A percentile compares a stretch with the other conserved stretches of the same genome.
Evolutionary conservation across 1,140 invertebrate genomes (phyloP).

Genomic region (Yoshiicerus persimilis): DNA sequence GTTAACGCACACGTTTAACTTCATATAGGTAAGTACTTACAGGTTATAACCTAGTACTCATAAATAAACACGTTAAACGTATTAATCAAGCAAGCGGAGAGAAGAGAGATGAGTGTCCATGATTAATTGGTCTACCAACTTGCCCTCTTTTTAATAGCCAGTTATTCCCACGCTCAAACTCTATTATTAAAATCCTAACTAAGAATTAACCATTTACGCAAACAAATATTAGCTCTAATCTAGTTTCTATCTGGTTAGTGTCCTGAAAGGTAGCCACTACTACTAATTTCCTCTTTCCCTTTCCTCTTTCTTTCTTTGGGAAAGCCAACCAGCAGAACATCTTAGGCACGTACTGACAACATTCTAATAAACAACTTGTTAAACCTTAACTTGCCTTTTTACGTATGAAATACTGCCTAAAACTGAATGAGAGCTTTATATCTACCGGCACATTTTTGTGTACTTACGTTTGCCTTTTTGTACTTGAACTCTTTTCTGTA

Average conservation of each 20-base stretch:
- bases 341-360: not conserved
- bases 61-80: no score
- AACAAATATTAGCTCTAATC: slow-evolving; percentile 22
- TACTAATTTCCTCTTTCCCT: slow-evolving; percentile 14
- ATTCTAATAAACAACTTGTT: not conserved
- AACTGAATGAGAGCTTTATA: no score
- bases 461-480: no score
- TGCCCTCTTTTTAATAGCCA: slow-evolving; percentile 5
- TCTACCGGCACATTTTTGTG: no score
- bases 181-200: slow-evolving; percentile 14
- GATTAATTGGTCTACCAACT: not conserved
- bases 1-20: no score
- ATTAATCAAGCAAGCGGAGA: not conserved
- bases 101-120: not conserved
- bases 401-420: no score
- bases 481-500: no score
- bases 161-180: slow-evolving; percentile 16
- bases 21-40: no score
- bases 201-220: slow-evolving; percentile 8
- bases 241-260: not conserved
- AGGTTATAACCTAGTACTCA: no score
- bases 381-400: no score
- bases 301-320: not conserved
- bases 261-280: not conserved
- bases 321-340: not conserved